Evolutionary conservation across 2,888 invertebrate genomes (phyloP), one percentile per base, ranked within the genome.

Genomic region (Hartigia nigra): DNA sequence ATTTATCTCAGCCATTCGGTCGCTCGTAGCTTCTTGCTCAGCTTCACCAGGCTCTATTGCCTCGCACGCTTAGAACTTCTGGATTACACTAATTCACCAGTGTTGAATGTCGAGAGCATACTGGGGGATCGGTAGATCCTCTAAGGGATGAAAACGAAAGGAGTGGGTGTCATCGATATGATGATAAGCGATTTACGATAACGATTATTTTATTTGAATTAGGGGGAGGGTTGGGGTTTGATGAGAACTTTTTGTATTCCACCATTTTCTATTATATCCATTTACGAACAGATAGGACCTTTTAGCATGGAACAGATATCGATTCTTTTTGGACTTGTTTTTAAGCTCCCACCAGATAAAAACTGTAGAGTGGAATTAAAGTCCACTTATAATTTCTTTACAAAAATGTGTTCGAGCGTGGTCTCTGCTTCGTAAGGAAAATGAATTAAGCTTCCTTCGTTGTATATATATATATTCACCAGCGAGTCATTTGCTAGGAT

Each of bases 1-100:
- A 87, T 87, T 86, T 83, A 86, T 86, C 86, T 81, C 36, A 55
- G 72, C 78, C 23, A 70, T 72, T 72, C 32, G 78, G 23, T 72
- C 76, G 76, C 32, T 72, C 72, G 31, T 34, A 34, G 11, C 72
- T 34, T 31, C 31, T 72, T 34, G 72, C 32, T 31, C 72, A 72
- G 31, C 72, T 31, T 72, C 23, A 2, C 72, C 31, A 72, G 14
- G 72, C 31, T 31, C 32, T 9, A 34, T 4, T 14, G 31, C 12
- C 31, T 72, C 32, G 31, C 72, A 12, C 72, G 31, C 9, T 72
- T 72, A 12, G 9, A 55, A 55, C 55, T 2, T 55, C 55, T 23
- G 55, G 55, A 55, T 55, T 55, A 55, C 55, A 55, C 55, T 55
- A 23, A 55, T 55, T 55, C 55, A 55, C 55, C 55, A 55, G 55